A percentile compares a stretch with the other conserved stretches of the same genome.
Evolutionary conservation across 1,140 invertebrate species (phyloP).

Genomic region (Matsumurasca onukii): DNA sequence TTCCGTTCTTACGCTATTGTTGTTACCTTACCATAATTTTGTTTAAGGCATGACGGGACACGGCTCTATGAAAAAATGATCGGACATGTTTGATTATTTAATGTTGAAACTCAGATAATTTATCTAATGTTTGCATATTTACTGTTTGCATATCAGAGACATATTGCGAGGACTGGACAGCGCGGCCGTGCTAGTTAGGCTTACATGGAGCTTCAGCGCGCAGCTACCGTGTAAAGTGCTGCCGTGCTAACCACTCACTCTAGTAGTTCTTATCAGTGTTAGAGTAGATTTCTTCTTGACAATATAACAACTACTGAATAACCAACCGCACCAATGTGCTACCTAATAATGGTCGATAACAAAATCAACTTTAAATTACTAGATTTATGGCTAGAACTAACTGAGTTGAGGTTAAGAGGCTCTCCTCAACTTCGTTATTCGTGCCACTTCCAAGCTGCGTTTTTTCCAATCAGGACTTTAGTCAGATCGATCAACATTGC

Average conservation of each 20-base stretch:
- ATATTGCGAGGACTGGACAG: not conserved
- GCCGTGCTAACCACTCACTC: not conserved
- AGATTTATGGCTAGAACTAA: not conserved
- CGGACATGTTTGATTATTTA: conserved; percentile 11
- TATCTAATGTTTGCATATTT: not conserved
- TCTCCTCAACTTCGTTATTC: conserved; percentile 18
- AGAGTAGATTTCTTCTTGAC: conserved; percentile 9
- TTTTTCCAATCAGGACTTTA: not conserved
- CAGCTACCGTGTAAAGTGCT: conserved; percentile 16
- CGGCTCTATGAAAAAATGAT: not conserved
- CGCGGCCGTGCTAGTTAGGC: conserved; percentile 2
- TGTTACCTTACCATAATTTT: not conserved
- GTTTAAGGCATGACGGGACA: conserved; percentile 7
- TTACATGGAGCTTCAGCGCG: conserved; percentile 17
- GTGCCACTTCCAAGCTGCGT: not conserved
- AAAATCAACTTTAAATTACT: not conserved
- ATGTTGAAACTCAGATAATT: not conserved
- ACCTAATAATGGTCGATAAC: not conserved
- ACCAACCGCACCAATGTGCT: not conserved
- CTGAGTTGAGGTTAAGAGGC: conserved; percentile 10
- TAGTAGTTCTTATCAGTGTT: not conserved
- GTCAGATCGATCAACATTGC: not conserved
- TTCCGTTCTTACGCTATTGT: conserved; percentile 12
- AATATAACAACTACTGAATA: not conserved
- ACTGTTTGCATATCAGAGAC: conserved; percentile 23